A percentile compares a stretch with the other conserved stretches of the same genome.
Evolutionary conservation across 2,797 vertebrate species (phyloP).

Genomic region (Benthosema pterotum): DNA sequence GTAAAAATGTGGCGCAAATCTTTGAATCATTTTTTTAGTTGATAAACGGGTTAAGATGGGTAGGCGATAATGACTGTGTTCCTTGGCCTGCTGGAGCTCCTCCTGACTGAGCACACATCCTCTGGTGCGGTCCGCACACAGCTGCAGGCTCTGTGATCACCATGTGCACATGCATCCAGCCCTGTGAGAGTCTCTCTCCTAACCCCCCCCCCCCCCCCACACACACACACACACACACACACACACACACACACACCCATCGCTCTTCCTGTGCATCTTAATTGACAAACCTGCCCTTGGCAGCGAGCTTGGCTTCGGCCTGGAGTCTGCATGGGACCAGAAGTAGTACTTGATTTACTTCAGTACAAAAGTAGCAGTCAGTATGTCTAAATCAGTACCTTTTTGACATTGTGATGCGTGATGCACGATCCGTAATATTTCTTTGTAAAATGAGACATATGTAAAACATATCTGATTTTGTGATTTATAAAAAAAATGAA

Average conservation of each 20-base stretch:
- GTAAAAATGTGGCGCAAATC: no score
- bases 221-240: no score
- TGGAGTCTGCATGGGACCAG: neutral
- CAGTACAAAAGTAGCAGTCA: no score
- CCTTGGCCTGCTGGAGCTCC: neutral
- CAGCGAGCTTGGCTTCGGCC: slow-evolving; percentile 50
- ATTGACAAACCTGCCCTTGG: slow-evolving; percentile 62
- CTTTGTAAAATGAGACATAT: no score
- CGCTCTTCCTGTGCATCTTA: slow-evolving; percentile 67
- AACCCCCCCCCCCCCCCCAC: slow-evolving; percentile 32
- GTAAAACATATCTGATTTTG: no score
- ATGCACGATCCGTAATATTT: no score
- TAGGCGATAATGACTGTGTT: neutral
- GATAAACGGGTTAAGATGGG: neutral
- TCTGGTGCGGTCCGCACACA: neutral
- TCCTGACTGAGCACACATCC: neutral
- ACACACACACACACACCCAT: no score
- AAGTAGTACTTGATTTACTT: no score
- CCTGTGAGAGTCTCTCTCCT: slow-evolving; percentile 45
- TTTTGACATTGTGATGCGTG: no score
- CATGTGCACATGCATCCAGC: slow-evolving; percentile 31
- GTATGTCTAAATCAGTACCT: no score
- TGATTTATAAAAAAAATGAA: no score
- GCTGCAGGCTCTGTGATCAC: slow-evolving; percentile 31
- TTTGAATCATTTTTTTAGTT: no score